Base-by-base conservation (phyloP, 2,113 vertebrate species). In the Apus apus region DNA sequence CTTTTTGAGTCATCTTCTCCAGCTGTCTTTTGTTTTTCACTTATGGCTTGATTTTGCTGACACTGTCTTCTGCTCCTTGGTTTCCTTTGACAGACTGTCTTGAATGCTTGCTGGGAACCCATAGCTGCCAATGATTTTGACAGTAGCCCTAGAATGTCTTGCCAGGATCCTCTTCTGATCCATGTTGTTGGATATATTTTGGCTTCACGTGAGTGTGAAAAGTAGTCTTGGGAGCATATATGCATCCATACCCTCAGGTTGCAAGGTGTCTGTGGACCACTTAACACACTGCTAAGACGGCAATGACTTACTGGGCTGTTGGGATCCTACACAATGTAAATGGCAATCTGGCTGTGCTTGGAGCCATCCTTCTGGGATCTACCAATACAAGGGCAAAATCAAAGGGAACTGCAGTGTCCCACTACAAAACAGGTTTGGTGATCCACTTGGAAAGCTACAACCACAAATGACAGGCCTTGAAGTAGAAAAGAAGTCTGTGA, bases 241-340 rank as follows among this genome's bases (percentile, higher is more conserved):
- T 53, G 20, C 51, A 85, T 71, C 15, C 30, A 50, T 25, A 82
- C 74, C 8, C 36, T 78, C 0, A 0, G 46, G 18, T 20, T 85
- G 50, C 26, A 36, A 70, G 29, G 32, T 65, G 27, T 80, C 22
- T 73, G 30, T 73, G 40, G 43, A 40, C n/a, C n/a, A 58, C 40
- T 32, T 34, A 20, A 18, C 11, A 20, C 36, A 16, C 11, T 57
- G n/a, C 22, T 81, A 70, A 89, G 54, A 16, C 34, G 73, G 48
- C 0, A 0, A 20, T 34, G 30, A 50, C 3, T 38, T 61, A 8
- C 19, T 21, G 61, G 25, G 40, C 9, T 36, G 27, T 13, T 36
- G 29, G 8, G 15, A 71, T 40, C 40, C 51, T 61, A 54, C 13
- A 57, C 4, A 38, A 30, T 5, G 18, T 25, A 57, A 46, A 50